A percentile compares a stretch with the other conserved stretches of the same genome.
These are phyloP conservation scores for Catostylus mosaicus DNA, from an alignment of 30 jellyfish, hydroid and myxozoan species.

Conservation along the genomic window DNA sequence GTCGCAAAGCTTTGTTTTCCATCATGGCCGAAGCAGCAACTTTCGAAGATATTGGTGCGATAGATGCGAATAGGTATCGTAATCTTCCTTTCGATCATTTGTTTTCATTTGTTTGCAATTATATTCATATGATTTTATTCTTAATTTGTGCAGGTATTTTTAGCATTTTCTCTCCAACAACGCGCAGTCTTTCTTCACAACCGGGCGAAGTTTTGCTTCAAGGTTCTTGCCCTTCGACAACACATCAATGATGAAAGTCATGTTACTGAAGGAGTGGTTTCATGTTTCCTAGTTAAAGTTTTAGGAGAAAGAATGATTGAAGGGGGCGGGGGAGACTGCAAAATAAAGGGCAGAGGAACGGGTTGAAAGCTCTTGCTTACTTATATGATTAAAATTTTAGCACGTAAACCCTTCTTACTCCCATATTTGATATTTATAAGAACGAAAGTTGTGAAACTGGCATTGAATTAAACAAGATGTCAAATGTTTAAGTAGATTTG, in stretches of 20 bases:
- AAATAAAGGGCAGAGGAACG: too few species aligned
- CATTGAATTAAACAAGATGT: too few species aligned
- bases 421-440: too few species aligned
- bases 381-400: too few species aligned
- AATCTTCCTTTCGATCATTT: neutral
- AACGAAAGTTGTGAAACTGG: too few species aligned
- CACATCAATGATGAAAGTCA: constrained; percentile 5
- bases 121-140: neutral
- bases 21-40: constrained; percentile 48
- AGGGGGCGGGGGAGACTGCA: too few species aligned
- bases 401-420: too few species aligned
- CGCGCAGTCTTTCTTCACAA: neutral
- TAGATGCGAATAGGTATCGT: constrained; percentile 51
- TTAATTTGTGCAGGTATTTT: neutral
- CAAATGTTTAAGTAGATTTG: too few species aligned
- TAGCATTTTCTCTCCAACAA: neutral
- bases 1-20: constrained; percentile 25
- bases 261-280: neutral
- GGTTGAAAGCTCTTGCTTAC: too few species aligned
- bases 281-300: neutral
- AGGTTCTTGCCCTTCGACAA: neutral
- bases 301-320: too few species aligned
- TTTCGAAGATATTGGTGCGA: constrained; percentile 19
- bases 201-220: neutral
- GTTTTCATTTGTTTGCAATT: neutral